Evolutionary conservation across 2,113 vertebrate genomes (phyloP).

Genomic region (Chascanopsetta lugubris): DNA sequence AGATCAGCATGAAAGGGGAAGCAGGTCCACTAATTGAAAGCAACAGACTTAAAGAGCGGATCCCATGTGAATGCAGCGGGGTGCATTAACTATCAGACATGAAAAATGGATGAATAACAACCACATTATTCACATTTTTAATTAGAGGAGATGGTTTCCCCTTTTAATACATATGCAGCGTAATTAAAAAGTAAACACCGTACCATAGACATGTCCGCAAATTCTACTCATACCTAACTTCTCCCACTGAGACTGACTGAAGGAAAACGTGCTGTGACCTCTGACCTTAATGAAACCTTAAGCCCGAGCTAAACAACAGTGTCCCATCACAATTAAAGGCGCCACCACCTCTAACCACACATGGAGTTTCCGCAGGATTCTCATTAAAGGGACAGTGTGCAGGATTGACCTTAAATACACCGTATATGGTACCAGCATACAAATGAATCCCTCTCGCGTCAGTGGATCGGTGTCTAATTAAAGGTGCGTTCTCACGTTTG

Average conservation of each 20-base stretch:
- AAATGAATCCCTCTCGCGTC: no score
- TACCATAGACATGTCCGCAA: no score
- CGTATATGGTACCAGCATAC: no score
- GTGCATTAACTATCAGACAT: conserved; percentile 20
- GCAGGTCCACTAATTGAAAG: conserved; percentile 12
- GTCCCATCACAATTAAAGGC: not conserved
- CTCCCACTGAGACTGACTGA: no score
- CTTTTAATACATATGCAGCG: conserved; percentile 15
- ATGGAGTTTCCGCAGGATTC: not conserved
- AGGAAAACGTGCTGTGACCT: no score
- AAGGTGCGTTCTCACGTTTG: no score
- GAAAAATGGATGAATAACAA: conserved; percentile 27
- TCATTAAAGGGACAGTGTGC: not conserved
- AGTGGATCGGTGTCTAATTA: no score
- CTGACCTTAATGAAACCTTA: no score
- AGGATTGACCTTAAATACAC: no score
- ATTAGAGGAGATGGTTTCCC: conserved; percentile 14
- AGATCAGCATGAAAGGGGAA: conserved; percentile 25
- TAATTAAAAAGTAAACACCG: not conserved
- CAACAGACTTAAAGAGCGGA: not conserved
- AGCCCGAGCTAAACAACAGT: no score
- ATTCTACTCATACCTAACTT: no score
- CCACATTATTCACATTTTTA: conserved; percentile 32
- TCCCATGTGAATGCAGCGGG: conserved; percentile 9
- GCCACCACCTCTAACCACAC: not conserved